A percentile compares a stretch with the other conserved stretches of the same genome.
phyloP scores from a whole-genome alignment of 1,140 invertebrate species.

The Ostrea denselamellosa region DNA sequence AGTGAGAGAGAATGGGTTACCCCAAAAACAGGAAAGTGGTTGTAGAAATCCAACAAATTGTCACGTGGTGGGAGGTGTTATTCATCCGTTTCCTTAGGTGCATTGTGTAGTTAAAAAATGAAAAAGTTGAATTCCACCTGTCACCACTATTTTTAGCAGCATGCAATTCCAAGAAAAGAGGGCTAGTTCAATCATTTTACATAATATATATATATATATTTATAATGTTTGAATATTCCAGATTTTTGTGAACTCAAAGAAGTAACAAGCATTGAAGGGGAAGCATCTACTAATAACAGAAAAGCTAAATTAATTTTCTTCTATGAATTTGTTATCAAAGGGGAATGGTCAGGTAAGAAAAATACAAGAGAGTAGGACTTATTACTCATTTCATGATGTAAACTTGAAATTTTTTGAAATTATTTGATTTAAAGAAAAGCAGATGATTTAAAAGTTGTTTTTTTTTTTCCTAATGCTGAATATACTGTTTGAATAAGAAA shows the following conservation, averaged over 20 bases:
- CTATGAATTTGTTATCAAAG: conserved; percentile 95
- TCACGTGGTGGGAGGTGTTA: too few relatives aligned
- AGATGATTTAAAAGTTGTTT: neutral
- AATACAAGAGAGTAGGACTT: neutral
- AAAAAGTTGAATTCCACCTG: too few relatives aligned
- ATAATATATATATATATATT: too few relatives aligned
- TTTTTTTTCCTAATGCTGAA: neutral
- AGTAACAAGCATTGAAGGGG: conserved; percentile 92
- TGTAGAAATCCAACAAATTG: too few relatives aligned
- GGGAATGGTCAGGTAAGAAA: conserved; percentile 91
- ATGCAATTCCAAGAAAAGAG: too few relatives aligned
- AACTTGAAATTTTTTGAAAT: neutral
- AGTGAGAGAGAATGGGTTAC: too few relatives aligned
- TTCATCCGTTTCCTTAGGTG: too few relatives aligned
- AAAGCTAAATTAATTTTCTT: conserved; percentile 99
- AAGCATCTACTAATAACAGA: conserved; percentile 97
- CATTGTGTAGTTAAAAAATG: too few relatives aligned
- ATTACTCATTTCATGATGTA: neutral
- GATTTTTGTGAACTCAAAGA: conserved; percentile 88
- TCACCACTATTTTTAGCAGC: too few relatives aligned
- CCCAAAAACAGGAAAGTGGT: too few relatives aligned
- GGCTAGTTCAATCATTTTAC: too few relatives aligned
- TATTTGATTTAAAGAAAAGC: neutral
- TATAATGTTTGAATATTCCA: conserved; percentile 69
- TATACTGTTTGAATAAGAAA: neutral